Base-by-base conservation (phyloP, 2,888 invertebrate species). In the Drosophila imparisetae region DNA sequence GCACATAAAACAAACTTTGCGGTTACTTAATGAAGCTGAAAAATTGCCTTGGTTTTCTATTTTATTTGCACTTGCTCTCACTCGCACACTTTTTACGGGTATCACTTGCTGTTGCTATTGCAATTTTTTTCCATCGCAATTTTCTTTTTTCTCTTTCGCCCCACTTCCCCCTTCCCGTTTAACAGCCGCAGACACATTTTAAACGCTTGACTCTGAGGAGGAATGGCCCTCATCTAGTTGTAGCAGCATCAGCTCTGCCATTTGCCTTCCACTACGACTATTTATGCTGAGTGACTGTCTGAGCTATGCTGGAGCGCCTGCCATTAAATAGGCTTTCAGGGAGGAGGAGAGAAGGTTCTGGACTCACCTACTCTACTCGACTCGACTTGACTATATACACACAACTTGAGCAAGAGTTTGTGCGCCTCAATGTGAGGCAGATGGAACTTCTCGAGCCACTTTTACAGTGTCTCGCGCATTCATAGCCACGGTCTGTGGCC, bases 1-100 rank as follows among this genome's bases (percentile, higher is more conserved):
- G 74, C 84, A 80, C 77, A 84, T 84, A 81, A 84, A 84, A 86
- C 76, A 86, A 88, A 86, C 86, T 86, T 83, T 88, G 89, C 75
- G 89, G 86, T 80, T 86, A 78, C 81, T 86, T 88, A 86, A 86
- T 86, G 83, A 83, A 88, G 80, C 89, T 86, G 86, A 86, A 86
- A 86, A 86, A 84, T 83, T 87, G 80, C 82, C 66, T 87, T 67
- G 83, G 80, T 72, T 83, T 83, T 83, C 81, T 80, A 77, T 82
- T 86, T 77, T 83, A 82, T 82, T 80, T 86, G 80, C 72, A 69
- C 67, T 86, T 27, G 60, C 70, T 60, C 52, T 54, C 67, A 57
- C 67, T 48, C 27, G 18, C 48, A 45, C 53, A 36, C 57, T 63
- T 36, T 66, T 52, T 50, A 61, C 15, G 48, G 59, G 13, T 63